phyloP scores from a whole-genome alignment of 2,888 invertebrate genomes.

The Cyrtodaria siliqua region DNA sequence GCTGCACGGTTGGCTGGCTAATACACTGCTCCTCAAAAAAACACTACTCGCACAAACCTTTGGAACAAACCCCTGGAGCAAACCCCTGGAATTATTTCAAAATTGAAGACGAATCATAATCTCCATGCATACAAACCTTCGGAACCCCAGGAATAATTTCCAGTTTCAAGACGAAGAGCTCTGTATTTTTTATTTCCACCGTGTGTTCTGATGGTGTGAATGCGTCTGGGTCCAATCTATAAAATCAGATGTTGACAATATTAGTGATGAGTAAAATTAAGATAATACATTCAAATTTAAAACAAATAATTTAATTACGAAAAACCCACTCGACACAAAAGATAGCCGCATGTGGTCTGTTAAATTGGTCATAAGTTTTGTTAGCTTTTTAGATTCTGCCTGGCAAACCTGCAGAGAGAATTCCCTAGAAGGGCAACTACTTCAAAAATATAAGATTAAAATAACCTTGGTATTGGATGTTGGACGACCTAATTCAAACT shows the following conservation, averaged over 20 bases:
- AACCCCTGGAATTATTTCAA: too few species aligned
- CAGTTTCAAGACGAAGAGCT: slow-evolving; percentile 96
- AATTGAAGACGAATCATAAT: too few species aligned
- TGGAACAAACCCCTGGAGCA: too few species aligned
- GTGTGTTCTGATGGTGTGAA: slow-evolving; percentile 97
- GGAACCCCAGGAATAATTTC: slow-evolving; percentile 99
- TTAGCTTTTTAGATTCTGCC: neutral
- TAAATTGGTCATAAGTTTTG: too few species aligned
- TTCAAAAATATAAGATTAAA: neutral
- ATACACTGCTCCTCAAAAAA: too few species aligned
- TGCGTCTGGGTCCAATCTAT: slow-evolving; percentile 95
- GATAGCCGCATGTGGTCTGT: too few species aligned
- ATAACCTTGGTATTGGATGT: slow-evolving; percentile 98
- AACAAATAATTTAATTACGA: neutral
- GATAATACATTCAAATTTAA: neutral
- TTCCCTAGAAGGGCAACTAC: neutral
- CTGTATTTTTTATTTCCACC: slow-evolving; percentile 99
- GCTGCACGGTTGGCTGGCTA: too few species aligned
- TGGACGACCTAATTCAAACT: slow-evolving; percentile 99
- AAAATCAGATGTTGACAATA: too few species aligned
- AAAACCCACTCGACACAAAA: neutral
- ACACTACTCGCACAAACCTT: too few species aligned
- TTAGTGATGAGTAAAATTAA: too few species aligned
- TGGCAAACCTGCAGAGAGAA: too few species aligned
- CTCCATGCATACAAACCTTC: slow-evolving; percentile 95